Percentiles rank a stretch among this genome's conserved stretches.
These are phyloP conservation scores for Premnoplex brunnescens DNA, from an alignment of 2,797 vertebrate genomes.

Conservation along the genomic window DNA sequence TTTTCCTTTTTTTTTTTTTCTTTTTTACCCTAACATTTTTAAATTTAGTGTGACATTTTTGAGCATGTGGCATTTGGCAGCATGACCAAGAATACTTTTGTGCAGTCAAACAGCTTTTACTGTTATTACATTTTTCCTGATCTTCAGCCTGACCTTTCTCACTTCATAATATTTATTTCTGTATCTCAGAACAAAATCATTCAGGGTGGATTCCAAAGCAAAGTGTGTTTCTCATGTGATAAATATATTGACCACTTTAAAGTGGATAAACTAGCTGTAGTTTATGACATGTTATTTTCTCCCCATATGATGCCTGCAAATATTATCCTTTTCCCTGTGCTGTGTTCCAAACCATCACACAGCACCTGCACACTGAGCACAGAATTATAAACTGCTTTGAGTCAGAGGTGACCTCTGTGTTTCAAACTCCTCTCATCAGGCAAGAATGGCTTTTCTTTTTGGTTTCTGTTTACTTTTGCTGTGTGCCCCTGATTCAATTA, in stretches of 20 bases:
- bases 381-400: neutral
- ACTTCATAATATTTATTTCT: conserved; percentile 55
- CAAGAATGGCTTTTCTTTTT: neutral
- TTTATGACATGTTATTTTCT: neutral
- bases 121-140: neutral
- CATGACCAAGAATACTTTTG: neutral
- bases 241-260: conserved; percentile 19
- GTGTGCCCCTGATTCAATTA: neutral
- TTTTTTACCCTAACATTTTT: neutral
- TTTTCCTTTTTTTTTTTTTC: neutral
- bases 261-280: neutral
- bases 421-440: neutral
- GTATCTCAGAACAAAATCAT: neutral
- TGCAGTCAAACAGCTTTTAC: neutral
- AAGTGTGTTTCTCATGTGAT: neutral
- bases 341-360: neutral
- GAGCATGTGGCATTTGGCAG: conserved; percentile 13
- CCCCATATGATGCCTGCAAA: neutral
- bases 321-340: neutral
- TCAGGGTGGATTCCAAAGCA: neutral
- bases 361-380: neutral
- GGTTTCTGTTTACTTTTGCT: neutral
- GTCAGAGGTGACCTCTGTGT: neutral
- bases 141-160: conserved; percentile 49
- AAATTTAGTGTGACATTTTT: conserved; percentile 5